Conservation (phyloP, 2,113 vertebrate species). For the Cisticola juncidis region DNA sequence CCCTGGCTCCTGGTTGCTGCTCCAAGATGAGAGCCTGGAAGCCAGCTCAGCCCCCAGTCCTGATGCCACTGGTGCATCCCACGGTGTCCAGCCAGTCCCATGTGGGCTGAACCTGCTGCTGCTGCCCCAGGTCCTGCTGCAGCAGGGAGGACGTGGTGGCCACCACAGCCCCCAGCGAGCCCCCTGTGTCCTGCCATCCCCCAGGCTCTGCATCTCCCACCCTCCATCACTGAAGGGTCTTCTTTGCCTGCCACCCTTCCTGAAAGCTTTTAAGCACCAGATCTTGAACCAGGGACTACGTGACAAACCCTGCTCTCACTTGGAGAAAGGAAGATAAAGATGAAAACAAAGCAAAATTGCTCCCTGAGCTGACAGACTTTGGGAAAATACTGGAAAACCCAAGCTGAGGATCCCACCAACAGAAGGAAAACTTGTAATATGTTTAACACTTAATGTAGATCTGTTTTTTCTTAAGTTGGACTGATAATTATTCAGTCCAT, state of each 20-base stretch:
- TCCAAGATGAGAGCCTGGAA: slow-evolving; percentile 53
- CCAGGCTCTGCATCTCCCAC: not conserved
- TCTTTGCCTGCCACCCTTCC: not conserved
- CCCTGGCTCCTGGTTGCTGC: slow-evolving; percentile 66
- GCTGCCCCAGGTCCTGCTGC: not conserved
- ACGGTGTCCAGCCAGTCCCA: rapidly evolving
- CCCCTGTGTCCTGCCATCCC: not conserved
- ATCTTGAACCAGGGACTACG: not conserved
- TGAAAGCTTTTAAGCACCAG: not conserved
- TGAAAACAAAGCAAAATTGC: not conserved
- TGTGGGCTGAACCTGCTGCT: rapidly evolving
- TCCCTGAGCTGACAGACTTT: not conserved
- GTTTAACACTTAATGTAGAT: not conserved
- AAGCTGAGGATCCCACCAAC: not conserved
- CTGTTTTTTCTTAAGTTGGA: not conserved
- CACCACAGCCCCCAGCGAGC: not conserved
- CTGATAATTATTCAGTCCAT: not conserved
- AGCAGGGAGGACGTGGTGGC: not conserved
- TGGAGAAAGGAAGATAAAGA: not conserved
- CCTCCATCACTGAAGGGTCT: not conserved
- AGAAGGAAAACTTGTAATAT: not conserved
- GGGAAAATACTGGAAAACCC: not conserved
- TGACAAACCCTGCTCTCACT: not conserved
- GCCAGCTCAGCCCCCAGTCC: not conserved
- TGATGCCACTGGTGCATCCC: rapidly evolving